Evolutionary conservation across 1,140 invertebrate genomes (phyloP).

Genomic region (Camponotus pennsylvanicus): DNA sequence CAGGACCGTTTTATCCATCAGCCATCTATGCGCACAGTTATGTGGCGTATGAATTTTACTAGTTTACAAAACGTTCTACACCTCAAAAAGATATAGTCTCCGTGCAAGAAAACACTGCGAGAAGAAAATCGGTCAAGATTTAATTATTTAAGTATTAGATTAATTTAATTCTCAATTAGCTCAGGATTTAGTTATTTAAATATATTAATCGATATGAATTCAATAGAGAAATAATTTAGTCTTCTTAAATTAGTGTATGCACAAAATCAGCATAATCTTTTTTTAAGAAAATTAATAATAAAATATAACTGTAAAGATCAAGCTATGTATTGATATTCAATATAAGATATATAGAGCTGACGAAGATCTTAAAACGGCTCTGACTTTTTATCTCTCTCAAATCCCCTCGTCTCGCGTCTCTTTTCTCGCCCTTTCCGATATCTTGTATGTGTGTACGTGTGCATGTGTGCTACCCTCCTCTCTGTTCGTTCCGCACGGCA

Average conservation of each 20-base stretch:
- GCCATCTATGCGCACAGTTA: neutral
- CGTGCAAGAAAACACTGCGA: neutral
- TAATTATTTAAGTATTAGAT: too few species aligned
- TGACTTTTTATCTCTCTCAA: neutral
- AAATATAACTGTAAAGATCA: neutral
- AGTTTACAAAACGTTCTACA: neutral
- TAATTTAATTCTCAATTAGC: too few species aligned
- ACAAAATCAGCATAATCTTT: neutral
- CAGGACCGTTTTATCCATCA: constrained; percentile 45
- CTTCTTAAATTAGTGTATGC: neutral
- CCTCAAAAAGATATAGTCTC: neutral
- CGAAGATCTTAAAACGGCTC: neutral
- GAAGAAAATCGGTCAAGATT: neutral
- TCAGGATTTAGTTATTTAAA: too few species aligned
- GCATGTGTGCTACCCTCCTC: neutral
- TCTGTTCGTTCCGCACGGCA: constrained; percentile 23
- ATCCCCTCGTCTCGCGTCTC: neutral
- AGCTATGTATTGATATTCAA: neutral
- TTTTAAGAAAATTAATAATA: neutral
- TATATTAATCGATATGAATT: neutral
- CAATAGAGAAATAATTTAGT: neutral
- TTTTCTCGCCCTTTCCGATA: neutral
- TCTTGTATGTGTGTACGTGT: neutral
- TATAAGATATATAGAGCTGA: neutral
- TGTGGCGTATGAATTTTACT: neutral